Base-by-base conservation (phyloP, 2,113 vertebrate species). In the Myiagra hebetior region DNA sequence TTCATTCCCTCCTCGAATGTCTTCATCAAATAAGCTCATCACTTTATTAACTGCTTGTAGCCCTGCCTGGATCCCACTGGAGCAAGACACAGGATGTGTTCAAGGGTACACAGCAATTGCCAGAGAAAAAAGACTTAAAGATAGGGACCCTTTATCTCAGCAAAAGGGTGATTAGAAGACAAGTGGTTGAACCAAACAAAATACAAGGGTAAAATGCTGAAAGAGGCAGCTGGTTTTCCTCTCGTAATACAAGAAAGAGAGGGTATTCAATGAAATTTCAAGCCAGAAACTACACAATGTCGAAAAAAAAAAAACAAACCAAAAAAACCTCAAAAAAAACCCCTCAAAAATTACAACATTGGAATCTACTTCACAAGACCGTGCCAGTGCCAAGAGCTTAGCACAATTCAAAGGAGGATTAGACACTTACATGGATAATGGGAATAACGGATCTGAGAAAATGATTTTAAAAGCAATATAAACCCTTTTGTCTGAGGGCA, bases 361-460 rank as follows among this genome's bases (percentile, higher is more conserved):
- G 83, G 75, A 93, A 86, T 59, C 39, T 69, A 84, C 82, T 91
- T 91, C 92, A 95, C 30, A 84, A 86, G 74, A 89, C 39, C 62
- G 64, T 46, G 53, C 24, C 41, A 65, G 35, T 28, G 76, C 87
- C 92, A 89, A 94, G 31, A 88, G 79, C 23, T 94, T 91, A 92
- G 52, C 68, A 63, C 55, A 95, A 49, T 44, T 95, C 68, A 63
- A 52, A 94, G 89, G 77, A 73, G 68, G 75, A 94, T 95, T 93
- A 95, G 63, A 92, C 85, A 74, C 86, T 94, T 96, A 52, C 86
- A 74, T 70, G 75, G 70, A 84, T 86, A 94, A 93, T 81, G 68
- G 79, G 64, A 92, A 80, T 91, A 93, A 67, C 0, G 0, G 90
- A 88, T 86, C 56, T 86, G 47, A 88, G 76, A 90, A 84, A 59